phyloP scores from a whole-genome alignment of 2,113 vertebrate species.

The Hypomesus transpacificus region DNA sequence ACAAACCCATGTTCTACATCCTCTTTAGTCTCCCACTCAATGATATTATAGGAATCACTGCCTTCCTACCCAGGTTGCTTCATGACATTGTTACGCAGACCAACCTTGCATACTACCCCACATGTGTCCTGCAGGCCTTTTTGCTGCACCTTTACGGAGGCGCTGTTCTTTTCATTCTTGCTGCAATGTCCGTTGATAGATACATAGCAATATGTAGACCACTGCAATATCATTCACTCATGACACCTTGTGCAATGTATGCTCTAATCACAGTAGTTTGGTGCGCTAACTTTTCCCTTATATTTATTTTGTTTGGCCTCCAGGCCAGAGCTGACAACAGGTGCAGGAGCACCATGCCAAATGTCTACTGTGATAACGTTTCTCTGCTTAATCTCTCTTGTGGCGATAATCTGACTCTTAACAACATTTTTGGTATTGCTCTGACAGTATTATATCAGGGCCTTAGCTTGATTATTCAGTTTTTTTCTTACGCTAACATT shows the following conservation, averaged over 20 bases:
- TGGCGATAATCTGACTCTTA: slow-evolving; percentile 26
- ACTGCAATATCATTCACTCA: slow-evolving; percentile 15
- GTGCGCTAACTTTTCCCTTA: slow-evolving; percentile 12
- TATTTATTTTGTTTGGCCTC: slow-evolving; percentile 27
- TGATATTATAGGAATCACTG: slow-evolving; percentile 24
- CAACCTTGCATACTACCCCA: slow-evolving; percentile 13
- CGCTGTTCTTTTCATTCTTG: slow-evolving; percentile 10
- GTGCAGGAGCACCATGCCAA: slow-evolving; percentile 30
- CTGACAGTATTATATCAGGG: slow-evolving; percentile 34
- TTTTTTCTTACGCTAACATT: slow-evolving; percentile 39
- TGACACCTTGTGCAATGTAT: not conserved
- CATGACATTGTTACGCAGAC: slow-evolving; percentile 8
- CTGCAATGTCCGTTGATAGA: slow-evolving; percentile 27
- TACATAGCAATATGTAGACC: slow-evolving; percentile 25
- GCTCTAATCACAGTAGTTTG: slow-evolving; percentile 2
- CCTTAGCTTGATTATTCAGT: slow-evolving; percentile 21
- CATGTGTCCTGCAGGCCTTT: slow-evolving; percentile 28
- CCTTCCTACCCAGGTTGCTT: slow-evolving; percentile 19
- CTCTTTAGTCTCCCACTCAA: slow-evolving; percentile 27
- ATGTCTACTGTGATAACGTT: slow-evolving; percentile 35
- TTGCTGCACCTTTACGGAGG: slow-evolving; percentile 20
- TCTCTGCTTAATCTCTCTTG: slow-evolving; percentile 37
- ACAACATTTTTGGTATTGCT: slow-evolving; percentile 37
- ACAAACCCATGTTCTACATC: slow-evolving; percentile 31
- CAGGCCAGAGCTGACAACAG: slow-evolving; percentile 19